Evolutionary conservation across 2,113 vertebrate species (phyloP).

Genomic region (Lasiurus borealis): DNA sequence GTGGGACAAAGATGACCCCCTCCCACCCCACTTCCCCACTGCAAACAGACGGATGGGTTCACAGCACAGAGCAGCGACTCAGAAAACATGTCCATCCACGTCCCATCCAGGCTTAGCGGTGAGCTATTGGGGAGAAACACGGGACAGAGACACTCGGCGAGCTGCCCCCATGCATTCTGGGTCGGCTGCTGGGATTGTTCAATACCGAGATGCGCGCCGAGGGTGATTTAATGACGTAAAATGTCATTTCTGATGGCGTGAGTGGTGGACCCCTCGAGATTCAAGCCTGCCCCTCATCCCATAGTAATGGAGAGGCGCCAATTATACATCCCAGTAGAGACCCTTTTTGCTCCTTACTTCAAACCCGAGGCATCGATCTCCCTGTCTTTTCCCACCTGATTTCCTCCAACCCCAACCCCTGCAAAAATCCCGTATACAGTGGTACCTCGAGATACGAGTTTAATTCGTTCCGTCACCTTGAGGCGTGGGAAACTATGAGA

Average conservation of each 20-base stretch:
- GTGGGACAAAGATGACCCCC: conserved; percentile 66
- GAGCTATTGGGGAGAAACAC: conserved; percentile 49
- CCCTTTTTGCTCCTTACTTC: background rate
- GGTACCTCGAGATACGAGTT: too few species aligned
- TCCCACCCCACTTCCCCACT: too few species aligned
- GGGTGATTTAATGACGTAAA: background rate
- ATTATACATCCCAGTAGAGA: background rate
- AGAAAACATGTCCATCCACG: conserved; percentile 76
- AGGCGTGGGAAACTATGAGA: too few species aligned
- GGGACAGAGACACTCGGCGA: conserved; percentile 5
- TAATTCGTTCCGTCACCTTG: too few species aligned
- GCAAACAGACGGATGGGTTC: conserved; percentile 81
- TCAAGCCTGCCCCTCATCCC: background rate
- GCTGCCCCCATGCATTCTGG: conserved; percentile 51
- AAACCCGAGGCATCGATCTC: background rate
- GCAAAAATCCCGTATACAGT: background rate
- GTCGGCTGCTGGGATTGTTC: background rate
- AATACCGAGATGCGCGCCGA: background rate
- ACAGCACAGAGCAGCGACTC: conserved; percentile 82
- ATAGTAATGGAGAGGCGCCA: background rate
- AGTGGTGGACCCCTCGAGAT: background rate
- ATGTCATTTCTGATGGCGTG: background rate
- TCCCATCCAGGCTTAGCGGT: conserved; percentile 68
- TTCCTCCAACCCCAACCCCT: conserved; percentile 36
- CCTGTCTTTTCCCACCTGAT: background rate